Conservation (phyloP, 2,888 invertebrate genomes). For the Apamea epomidion region DNA sequence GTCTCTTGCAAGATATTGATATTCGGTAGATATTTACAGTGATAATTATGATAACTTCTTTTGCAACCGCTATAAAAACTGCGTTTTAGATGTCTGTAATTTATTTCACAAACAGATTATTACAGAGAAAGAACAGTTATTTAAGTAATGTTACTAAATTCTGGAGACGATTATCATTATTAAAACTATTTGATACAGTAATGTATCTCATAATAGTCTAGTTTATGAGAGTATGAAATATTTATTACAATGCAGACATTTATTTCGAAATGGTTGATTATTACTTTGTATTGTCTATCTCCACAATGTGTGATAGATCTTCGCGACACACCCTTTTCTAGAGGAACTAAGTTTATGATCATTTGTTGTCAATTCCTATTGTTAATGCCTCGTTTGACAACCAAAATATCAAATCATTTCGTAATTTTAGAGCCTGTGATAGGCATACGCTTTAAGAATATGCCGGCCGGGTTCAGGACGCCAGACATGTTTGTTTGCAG, state of each 20-base stretch:
- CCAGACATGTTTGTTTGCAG: not conserved
- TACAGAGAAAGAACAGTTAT: slow-evolving; percentile 27
- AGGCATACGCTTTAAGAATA: not conserved
- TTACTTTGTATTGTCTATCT: slow-evolving; percentile 30
- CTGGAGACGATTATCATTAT: slow-evolving; percentile 40
- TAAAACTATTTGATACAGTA: slow-evolving; percentile 31
- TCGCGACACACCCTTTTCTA: slow-evolving; percentile 30
- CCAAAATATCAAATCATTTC: slow-evolving; percentile 22
- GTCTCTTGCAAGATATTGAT: slow-evolving; percentile 12
- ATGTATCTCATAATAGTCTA: slow-evolving; percentile 32
- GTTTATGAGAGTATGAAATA: slow-evolving; percentile 22
- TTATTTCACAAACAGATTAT: slow-evolving; percentile 45
- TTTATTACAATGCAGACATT: slow-evolving; percentile 28
- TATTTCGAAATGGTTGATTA: slow-evolving; percentile 45
- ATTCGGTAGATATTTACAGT: slow-evolving; percentile 20
- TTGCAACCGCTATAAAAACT: slow-evolving; percentile 39
- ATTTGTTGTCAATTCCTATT: slow-evolving; percentile 36
- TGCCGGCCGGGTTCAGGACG: not conserved
- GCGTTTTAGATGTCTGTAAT: slow-evolving; percentile 29
- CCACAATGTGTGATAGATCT: slow-evolving; percentile 31
- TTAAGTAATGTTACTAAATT: slow-evolving; percentile 30
- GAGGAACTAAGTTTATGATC: slow-evolving; percentile 26
- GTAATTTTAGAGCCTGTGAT: not conserved
- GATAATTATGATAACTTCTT: slow-evolving; percentile 28
- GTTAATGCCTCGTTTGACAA: not conserved